A percentile compares a stretch with the other conserved stretches of the same genome.
Conservation (phyloP, 2,113 vertebrate species). For the Nicator chloris region DNA sequence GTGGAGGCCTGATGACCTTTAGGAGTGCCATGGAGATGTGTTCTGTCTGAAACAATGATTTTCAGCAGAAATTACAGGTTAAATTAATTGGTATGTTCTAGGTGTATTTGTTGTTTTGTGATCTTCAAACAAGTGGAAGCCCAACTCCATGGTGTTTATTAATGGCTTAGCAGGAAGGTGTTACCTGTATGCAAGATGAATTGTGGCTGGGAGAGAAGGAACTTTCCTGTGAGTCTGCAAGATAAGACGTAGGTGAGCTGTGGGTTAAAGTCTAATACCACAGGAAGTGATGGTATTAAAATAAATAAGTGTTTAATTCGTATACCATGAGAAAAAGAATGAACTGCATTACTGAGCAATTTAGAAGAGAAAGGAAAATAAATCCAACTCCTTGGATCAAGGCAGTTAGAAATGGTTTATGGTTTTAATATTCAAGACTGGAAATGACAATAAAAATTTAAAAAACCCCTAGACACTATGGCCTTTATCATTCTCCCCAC, state of each 20-base stretch:
- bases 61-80: not conserved
- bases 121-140: not conserved
- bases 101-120: not conserved
- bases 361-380: not conserved
- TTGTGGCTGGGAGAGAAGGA: not conserved
- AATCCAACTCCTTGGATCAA: not conserved
- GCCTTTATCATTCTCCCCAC: not conserved
- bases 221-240: not conserved
- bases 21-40: not conserved
- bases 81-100: not conserved
- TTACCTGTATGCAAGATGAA: not conserved
- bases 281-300: not conserved
- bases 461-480: not conserved
- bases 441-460: not conserved
- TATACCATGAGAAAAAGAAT: not conserved
- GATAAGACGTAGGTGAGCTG: not conserved
- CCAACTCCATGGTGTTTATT: not conserved
- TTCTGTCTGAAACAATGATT: not conserved
- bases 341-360: not conserved
- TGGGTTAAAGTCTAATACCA: not conserved
- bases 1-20: not conserved
- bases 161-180: not conserved
- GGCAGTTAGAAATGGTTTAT: not conserved
- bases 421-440: not conserved
- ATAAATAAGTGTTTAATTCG: not conserved